phyloP scores from a whole-genome alignment of 2,113 vertebrate species.

The Tapirus terrestris region DNA sequence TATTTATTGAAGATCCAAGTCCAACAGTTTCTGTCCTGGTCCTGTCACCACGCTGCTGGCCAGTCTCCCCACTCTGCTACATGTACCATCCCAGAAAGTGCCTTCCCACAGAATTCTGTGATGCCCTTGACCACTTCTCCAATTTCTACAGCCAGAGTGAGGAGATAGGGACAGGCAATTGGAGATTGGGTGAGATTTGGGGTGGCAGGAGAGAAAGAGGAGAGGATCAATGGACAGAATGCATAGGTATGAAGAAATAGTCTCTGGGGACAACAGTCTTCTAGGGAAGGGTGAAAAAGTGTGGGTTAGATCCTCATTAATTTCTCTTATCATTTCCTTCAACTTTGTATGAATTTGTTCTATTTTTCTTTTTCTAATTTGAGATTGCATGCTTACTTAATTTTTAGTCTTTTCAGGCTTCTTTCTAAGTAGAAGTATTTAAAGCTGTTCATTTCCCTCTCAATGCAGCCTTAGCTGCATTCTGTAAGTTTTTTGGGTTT shows the following conservation, averaged over 20 bases:
- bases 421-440: conserved; percentile 5
- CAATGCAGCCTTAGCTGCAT: background rate
- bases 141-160: conserved; percentile 94
- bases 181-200: conserved; percentile 17
- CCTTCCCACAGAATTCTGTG: conserved; percentile 88
- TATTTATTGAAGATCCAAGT: conserved; percentile 76
- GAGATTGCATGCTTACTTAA: background rate
- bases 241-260: background rate
- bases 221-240: background rate
- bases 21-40: conserved; percentile 90
- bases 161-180: conserved; percentile 70
- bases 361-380: conserved; percentile 1
- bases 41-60: conserved; percentile 95
- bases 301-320: background rate
- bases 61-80: conserved; percentile 90
- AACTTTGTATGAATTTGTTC: conserved; percentile 9
- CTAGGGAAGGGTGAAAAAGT: background rate
- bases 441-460: conserved; percentile 14
- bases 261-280: background rate
- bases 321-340: background rate
- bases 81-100: conserved; percentile 88
- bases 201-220: conserved; percentile 4
- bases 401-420: conserved; percentile 28
- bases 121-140: conserved; percentile 89
- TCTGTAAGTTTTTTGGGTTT: background rate